phyloP scores from a whole-genome alignment of 2,797 vertebrate species.

The Labeo calbasu region DNA sequence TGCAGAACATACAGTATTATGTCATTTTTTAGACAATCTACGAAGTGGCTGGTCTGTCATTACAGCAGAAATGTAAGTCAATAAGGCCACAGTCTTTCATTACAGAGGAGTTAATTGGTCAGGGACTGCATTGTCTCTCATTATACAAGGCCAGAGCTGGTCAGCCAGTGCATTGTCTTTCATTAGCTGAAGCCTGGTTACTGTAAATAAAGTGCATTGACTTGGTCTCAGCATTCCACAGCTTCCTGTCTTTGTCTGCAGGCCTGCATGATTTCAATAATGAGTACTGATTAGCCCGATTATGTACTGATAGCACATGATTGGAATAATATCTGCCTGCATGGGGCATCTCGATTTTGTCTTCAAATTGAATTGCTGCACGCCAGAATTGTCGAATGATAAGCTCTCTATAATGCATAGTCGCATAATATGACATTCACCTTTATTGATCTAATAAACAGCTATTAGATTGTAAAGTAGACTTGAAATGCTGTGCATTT shows the following conservation, averaged over 20 bases:
- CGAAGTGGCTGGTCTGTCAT: slow-evolving; percentile 27
- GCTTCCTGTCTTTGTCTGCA: slow-evolving; percentile 49
- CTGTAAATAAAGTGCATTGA: slow-evolving; percentile 39
- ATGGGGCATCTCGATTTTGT: background rate
- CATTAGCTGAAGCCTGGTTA: slow-evolving; percentile 27
- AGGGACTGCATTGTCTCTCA: slow-evolving; percentile 30
- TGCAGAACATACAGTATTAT: background rate
- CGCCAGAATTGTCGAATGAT: background rate
- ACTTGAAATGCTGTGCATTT: background rate
- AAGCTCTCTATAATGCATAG: background rate
- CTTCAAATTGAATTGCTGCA: slow-evolving; percentile 13
- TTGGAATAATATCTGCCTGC: slow-evolving; percentile 19
- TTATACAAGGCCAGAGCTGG: slow-evolving; percentile 40
- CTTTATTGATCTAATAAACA: background rate
- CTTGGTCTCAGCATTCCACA: slow-evolving; percentile 12
- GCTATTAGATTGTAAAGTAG: background rate
- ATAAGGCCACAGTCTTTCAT: slow-evolving; percentile 38
- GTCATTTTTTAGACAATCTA: slow-evolving; percentile 33
- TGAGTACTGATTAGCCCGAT: background rate
- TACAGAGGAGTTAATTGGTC: slow-evolving; percentile 27
- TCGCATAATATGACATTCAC: background rate
- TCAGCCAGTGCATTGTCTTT: slow-evolving; percentile 52
- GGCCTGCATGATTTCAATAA: background rate
- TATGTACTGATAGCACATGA: slow-evolving; percentile 10
- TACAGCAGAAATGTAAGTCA: slow-evolving; percentile 7